Evolutionary conservation across 2,797 vertebrate species (phyloP).

Genomic region (Brotula barbata): DNA sequence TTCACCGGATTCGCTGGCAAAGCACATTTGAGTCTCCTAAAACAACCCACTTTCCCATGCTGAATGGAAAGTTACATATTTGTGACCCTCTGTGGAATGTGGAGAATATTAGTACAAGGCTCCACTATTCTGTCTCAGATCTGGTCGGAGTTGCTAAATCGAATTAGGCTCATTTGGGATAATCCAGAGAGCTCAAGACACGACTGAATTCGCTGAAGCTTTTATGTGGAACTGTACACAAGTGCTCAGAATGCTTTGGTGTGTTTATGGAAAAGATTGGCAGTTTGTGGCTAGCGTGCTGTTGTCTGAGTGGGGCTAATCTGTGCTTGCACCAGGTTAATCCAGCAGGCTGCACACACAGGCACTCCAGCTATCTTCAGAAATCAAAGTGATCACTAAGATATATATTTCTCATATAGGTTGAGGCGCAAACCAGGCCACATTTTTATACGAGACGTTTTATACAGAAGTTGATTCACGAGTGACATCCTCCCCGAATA

Average conservation of each 20-base stretch:
- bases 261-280: not conserved
- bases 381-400: too few species aligned
- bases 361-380: too few species aligned
- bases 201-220: not conserved
- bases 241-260: too few species aligned
- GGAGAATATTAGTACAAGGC: slow-evolving; percentile 4
- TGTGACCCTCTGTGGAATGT: not conserved
- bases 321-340: slow-evolving; percentile 22
- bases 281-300: slow-evolving; percentile 21
- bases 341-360: not conserved
- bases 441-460: too few species aligned
- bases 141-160: slow-evolving; percentile 3
- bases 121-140: not conserved
- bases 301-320: slow-evolving; percentile 50
- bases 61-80: slow-evolving; percentile 4
- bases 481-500: too few species aligned
- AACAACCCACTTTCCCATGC: not conserved
- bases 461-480: too few species aligned
- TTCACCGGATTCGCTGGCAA: slow-evolving; percentile 5
- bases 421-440: too few species aligned
- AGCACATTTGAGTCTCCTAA: slow-evolving; percentile 9
- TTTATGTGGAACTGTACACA: not conserved
- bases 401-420: too few species aligned
- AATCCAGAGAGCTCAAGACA: not conserved
- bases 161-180: slow-evolving; percentile 24